Percentiles rank a stretch among this genome's conserved stretches.
Conservation (phyloP, 2,797 vertebrate genomes). For the Cichlasoma orientale region DNA sequence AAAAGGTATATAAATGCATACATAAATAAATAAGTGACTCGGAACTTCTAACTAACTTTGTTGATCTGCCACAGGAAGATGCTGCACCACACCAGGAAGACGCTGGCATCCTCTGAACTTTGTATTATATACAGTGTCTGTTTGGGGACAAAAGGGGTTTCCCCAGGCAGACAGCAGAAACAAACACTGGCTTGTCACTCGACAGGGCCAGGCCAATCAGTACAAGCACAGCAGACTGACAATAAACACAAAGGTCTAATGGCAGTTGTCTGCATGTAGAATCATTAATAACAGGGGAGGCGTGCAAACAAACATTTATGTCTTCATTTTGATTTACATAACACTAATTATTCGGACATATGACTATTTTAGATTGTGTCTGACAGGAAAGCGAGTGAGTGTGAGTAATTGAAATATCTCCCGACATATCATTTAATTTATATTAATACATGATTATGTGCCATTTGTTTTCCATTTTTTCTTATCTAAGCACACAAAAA, state of each 20-base stretch:
- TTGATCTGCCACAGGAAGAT: constrained; percentile 64
- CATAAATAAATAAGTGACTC: constrained; percentile 6
- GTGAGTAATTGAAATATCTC: not conserved
- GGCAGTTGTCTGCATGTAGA: constrained; percentile 25
- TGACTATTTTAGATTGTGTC: not conserved
- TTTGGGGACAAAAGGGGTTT: constrained; percentile 70
- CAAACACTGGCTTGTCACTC: constrained; percentile 61
- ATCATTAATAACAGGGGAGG: constrained; percentile 59
- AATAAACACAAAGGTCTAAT: constrained; percentile 60
- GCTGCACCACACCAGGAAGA: constrained; percentile 64
- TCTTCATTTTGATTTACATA: constrained; percentile 5
- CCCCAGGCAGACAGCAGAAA: constrained; percentile 70
- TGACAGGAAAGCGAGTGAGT: not conserved
- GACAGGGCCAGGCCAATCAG: constrained; percentile 57
- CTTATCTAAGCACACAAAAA: not conserved
- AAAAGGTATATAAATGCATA: constrained; percentile 20
- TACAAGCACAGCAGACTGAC: constrained; percentile 32
- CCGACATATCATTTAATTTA: not conserved
- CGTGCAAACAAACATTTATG: constrained; percentile 16
- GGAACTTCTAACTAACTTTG: constrained; percentile 32
- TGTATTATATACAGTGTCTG: constrained; percentile 61
- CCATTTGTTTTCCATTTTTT: not conserved
- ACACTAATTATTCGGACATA: not conserved
- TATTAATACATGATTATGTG: not conserved
- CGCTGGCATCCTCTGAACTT: constrained; percentile 69